These are phyloP conservation scores for Cranoglanis bouderius DNA, from an alignment of 2,113 vertebrate species.

Conservation along the genomic window DNA sequence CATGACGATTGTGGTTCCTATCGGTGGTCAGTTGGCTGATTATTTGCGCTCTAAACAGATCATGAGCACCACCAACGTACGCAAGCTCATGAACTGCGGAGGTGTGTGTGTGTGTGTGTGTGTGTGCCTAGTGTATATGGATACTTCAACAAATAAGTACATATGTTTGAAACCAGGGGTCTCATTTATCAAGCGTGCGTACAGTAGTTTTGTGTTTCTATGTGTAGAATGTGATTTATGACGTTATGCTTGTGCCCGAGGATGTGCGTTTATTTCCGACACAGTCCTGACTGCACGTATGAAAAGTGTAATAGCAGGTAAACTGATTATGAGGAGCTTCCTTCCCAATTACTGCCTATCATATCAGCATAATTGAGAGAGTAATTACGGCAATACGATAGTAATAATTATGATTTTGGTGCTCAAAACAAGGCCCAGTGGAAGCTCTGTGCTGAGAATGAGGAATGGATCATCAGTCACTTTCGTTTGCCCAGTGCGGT, in stretches of 20 bases:
- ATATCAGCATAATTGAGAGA: background rate
- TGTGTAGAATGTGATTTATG: background rate
- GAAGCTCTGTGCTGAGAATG: too few relatives aligned
- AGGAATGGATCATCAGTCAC: too few relatives aligned
- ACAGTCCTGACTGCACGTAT: background rate
- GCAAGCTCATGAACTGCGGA: slow-evolving; percentile 92
- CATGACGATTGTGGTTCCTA: slow-evolving; percentile 90
- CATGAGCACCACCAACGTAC: slow-evolving; percentile 89
- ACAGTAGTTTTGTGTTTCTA: background rate
- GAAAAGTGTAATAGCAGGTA: too few relatives aligned
- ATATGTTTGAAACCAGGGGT: background rate
- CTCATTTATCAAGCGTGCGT: background rate
- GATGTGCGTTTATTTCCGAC: background rate
- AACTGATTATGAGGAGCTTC: background rate
- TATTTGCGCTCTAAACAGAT: slow-evolving; percentile 80
- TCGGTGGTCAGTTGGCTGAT: slow-evolving; percentile 87
- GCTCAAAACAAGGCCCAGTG: background rate
- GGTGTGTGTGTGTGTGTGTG: slow-evolving; percentile 65
- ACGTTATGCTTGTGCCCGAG: background rate
- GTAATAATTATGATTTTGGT: background rate
- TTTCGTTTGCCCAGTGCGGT: too few relatives aligned
- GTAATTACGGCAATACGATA: background rate
- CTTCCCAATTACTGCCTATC: background rate
- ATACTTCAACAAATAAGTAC: background rate
- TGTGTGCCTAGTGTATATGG: slow-evolving; percentile 73